These are phyloP conservation scores for Dryococelus australis DNA, from an alignment of 2,888 invertebrate species.

Conservation along the genomic window DNA sequence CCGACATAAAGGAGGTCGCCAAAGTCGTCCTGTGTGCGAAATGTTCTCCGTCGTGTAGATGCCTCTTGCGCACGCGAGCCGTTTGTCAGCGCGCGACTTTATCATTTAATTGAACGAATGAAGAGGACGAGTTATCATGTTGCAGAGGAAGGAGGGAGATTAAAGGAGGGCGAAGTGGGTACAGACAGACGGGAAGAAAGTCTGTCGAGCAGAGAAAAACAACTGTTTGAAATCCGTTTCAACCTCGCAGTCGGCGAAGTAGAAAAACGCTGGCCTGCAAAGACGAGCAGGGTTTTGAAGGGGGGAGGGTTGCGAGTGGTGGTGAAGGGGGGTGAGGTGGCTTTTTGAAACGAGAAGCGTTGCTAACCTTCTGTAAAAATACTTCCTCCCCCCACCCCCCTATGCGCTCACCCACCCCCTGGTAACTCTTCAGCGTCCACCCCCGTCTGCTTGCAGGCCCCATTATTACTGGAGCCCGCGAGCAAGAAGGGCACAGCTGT, in stretches of 20 bases:
- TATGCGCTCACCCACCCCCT: background rate
- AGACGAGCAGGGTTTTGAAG: background rate
- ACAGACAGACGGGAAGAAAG: background rate
- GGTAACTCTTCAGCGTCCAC: background rate
- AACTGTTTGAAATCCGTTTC: conserved; percentile 16
- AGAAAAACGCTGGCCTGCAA: conserved; percentile 16
- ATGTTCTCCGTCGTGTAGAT: background rate
- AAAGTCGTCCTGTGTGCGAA: background rate
- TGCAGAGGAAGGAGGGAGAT: conserved; percentile 5
- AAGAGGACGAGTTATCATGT: conserved; percentile 16
- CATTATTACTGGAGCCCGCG: background rate
- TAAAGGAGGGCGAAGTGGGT: conserved; percentile 16
- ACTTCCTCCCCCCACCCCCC: background rate
- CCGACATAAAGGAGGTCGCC: background rate
- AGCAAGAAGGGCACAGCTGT: background rate
- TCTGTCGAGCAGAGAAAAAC: conserved; percentile 16
- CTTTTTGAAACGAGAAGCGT: conserved; percentile 16
- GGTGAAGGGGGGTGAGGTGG: background rate
- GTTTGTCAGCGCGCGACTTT: conserved; percentile 11
- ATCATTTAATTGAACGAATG: conserved; percentile 16
- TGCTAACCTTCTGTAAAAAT: conserved; percentile 16
- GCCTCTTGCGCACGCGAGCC: background rate
- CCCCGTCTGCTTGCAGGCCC: background rate
- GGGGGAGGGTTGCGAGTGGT: background rate
- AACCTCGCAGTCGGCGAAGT: background rate